A percentile compares a stretch with the other conserved stretches of the same genome.
Conservation (phyloP, 2,888 invertebrate species). For the Oxycera nigricornis region DNA sequence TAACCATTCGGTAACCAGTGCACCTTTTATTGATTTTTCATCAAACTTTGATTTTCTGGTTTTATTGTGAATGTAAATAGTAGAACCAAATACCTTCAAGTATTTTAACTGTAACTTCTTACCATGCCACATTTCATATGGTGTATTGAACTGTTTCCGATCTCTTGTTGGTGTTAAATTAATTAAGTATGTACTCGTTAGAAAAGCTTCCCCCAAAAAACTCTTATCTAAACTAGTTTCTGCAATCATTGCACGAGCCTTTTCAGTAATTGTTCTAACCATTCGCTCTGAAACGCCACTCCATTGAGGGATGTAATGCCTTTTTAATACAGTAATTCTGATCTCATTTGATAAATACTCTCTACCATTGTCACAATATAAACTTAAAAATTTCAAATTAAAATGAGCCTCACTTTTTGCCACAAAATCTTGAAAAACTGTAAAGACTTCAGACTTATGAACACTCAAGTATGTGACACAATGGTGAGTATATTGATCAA, state of each 20-base stretch:
- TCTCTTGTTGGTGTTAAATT: conserved; percentile 56
- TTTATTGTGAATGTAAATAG: conserved; percentile 54
- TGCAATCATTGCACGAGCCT: conserved; percentile 53
- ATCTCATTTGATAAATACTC: conserved; percentile 52
- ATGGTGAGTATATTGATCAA: conserved; percentile 56
- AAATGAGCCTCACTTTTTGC: conserved; percentile 49
- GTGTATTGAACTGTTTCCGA: conserved; percentile 53
- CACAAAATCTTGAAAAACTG: conserved; percentile 48
- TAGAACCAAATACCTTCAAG: conserved; percentile 55
- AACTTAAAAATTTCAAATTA: conserved; percentile 50
- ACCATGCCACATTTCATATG: conserved; percentile 57
- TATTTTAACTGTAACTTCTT: conserved; percentile 53
- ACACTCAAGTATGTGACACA: too few species aligned
- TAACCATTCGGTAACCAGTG: conserved; percentile 55
- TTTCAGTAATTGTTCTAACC: conserved; percentile 54
- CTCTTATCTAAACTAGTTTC: conserved; percentile 52
- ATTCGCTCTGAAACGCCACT: conserved; percentile 56
- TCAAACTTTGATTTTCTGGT: conserved; percentile 53
- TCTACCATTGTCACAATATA: conserved; percentile 52
- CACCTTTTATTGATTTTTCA: conserved; percentile 54
- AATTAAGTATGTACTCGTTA: conserved; percentile 56
- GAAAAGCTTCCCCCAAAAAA: conserved; percentile 57
- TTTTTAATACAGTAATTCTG: conserved; percentile 50
- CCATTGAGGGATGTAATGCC: conserved; percentile 54
- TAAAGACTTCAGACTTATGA: conserved; percentile 51